A percentile compares a stretch with the other conserved stretches of the same genome.
These are phyloP conservation scores for Tangara arthus DNA, from an alignment of 2,797 vertebrate species.

Conservation along the genomic window DNA sequence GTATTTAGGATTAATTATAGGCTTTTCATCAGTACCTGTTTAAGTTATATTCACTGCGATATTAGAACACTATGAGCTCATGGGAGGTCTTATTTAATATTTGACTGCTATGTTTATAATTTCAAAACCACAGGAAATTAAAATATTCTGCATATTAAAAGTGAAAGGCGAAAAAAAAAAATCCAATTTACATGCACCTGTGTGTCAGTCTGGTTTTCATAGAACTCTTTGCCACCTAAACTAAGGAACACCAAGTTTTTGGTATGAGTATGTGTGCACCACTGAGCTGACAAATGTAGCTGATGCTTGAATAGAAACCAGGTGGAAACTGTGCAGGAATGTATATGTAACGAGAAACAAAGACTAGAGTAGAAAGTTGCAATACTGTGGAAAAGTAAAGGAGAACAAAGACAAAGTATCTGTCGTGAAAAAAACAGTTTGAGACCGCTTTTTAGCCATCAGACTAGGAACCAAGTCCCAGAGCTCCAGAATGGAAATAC, in stretches of 20 bases:
- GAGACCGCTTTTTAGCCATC: background rate
- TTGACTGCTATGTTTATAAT: background rate
- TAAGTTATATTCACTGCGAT: background rate
- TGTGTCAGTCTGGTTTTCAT: background rate
- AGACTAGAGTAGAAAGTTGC: background rate
- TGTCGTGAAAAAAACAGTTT: background rate
- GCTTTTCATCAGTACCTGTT: background rate
- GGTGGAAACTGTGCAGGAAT: background rate
- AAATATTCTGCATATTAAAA: background rate
- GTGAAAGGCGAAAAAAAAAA: background rate
- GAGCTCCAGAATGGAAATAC: background rate
- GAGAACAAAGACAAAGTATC: background rate
- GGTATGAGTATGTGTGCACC: background rate
- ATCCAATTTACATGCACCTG: accelerated
- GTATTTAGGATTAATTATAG: background rate
- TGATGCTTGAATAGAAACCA: background rate
- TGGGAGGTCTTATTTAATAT: background rate
- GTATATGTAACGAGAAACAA: background rate
- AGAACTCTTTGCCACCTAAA: background rate
- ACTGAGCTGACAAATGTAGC: background rate
- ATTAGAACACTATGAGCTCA: background rate
- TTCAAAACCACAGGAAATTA: background rate
- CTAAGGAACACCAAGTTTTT: background rate
- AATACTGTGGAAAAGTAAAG: background rate
- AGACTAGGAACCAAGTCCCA: background rate